Percentiles rank a stretch among this genome's conserved stretches.
These are phyloP conservation scores for Hippoglossus stenolepis DNA, from an alignment of 2,113 vertebrate genomes.

Conservation along the genomic window DNA sequence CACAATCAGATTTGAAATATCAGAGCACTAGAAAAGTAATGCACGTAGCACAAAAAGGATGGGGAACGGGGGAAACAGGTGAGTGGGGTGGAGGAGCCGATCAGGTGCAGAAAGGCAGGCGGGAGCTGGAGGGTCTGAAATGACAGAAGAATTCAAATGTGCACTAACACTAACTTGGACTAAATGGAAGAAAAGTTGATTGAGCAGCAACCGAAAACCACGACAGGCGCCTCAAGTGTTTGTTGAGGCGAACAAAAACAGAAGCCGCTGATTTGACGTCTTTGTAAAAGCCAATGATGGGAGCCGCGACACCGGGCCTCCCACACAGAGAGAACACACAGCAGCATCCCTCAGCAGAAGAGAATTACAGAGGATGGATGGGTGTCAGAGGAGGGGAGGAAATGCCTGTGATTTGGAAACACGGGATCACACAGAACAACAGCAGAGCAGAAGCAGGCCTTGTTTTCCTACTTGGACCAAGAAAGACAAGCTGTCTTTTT, in stretches of 20 bases:
- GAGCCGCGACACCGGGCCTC: slow-evolving; percentile 18
- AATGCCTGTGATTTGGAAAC: slow-evolving; percentile 13
- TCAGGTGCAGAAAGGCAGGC: too few species aligned
- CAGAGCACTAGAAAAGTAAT: background rate
- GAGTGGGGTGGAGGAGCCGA: background rate
- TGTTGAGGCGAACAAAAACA: slow-evolving; percentile 37
- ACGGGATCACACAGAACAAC: slow-evolving; percentile 34
- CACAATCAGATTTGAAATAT: too few species aligned
- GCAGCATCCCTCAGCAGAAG: slow-evolving; percentile 15
- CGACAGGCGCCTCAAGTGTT: slow-evolving; percentile 18
- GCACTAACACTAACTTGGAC: background rate
- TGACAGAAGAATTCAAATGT: too few species aligned
- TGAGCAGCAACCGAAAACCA: background rate
- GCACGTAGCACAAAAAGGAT: background rate
- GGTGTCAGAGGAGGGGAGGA: too few species aligned
- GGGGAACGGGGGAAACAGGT: background rate
- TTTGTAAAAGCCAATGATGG: slow-evolving; percentile 32
- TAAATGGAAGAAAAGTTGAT: background rate
- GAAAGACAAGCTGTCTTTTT: slow-evolving; percentile 16
- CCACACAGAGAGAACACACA: slow-evolving; percentile 32
- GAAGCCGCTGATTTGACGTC: slow-evolving; percentile 36
- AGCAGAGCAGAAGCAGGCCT: too few species aligned
- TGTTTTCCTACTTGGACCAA: background rate
- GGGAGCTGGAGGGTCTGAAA: too few species aligned
- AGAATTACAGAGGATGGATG: too few species aligned